Base-by-base conservation (phyloP, 2,113 vertebrate species). In the Tetraodon nigroviridis region DNA sequence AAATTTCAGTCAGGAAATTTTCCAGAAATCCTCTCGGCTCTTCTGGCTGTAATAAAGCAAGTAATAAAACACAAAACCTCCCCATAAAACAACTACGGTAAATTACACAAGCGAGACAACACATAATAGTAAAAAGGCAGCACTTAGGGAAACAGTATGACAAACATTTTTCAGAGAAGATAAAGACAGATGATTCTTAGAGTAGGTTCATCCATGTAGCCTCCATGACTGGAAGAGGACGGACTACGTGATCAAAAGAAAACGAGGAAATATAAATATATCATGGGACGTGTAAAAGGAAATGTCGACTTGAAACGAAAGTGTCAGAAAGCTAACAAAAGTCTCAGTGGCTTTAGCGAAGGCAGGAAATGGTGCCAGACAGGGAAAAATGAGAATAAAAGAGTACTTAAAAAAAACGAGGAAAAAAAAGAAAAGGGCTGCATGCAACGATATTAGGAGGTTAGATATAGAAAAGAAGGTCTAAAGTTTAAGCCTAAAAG, bases 251-350 rank as follows among this genome's bases (percentile, higher is more conserved):
- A 51, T 49, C 64, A 58, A 53, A 54, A 44, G 67, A 27, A 22
- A 55, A 58, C 54, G 48, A 58, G 68, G 21, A 48, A n/a, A 44
- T 61, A 73, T 70, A 73, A 82, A 84, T 69, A 66, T 69, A 80
- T 82, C 74, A 73, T n/a, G 54, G 46, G n/a, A 42, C 7, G 21
- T 49, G 27, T 53, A 67, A 75, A 56, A 82, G 58, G 72, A 54
- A n/a, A 69, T 78, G 75, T 76, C 60, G 55, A 67, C 45, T 61
- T 47, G 45, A 61, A 71, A 41, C 57, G 42, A 73, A 56, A 32
- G 61, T 66, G 64, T 69, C 73, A 73, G 57, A 58, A 67, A 47
- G 69, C 50, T 27, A 52, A 58, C 16, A 20, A 49, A 54, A 42
- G 17, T 19, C 16, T 1, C 47, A 27, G 22, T 42, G 32, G 24